These are phyloP conservation scores for Lepidocolaptes lacrymiger DNA, from an alignment of 2,797 vertebrate species.

Conservation along the genomic window DNA sequence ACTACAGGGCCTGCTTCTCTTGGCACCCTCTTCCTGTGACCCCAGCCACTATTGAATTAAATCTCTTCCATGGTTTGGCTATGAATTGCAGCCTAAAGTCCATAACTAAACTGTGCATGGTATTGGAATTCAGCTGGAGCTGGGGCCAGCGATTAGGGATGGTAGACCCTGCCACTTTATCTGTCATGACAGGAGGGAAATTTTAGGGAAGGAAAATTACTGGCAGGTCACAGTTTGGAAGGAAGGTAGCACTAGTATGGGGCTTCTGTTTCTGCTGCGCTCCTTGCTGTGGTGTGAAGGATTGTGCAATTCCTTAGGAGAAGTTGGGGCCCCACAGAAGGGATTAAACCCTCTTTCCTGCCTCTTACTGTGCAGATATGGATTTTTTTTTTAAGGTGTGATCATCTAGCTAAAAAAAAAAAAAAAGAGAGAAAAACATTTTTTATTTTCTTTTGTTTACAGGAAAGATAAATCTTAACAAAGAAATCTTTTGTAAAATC, in stretches of 20 bases:
- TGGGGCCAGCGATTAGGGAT: slow-evolving; percentile 56
- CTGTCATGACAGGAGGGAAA: slow-evolving; percentile 61
- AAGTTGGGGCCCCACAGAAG: not conserved
- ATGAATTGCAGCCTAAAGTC: slow-evolving; percentile 57
- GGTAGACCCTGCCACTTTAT: slow-evolving; percentile 66
- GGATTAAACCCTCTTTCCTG: not conserved
- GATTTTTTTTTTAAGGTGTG: not conserved
- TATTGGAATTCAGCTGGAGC: slow-evolving; percentile 55
- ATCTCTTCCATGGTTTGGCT: slow-evolving; percentile 38
- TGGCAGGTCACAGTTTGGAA: slow-evolving; percentile 53
- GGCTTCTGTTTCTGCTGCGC: not conserved
- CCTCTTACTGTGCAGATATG: not conserved
- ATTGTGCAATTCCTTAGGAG: not conserved
- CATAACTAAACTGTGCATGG: slow-evolving; percentile 68
- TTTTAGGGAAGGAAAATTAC: slow-evolving; percentile 50
- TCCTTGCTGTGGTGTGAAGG: not conserved
- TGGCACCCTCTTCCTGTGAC: slow-evolving; percentile 44
- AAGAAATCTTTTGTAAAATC: not conserved
- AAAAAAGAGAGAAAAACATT: not conserved
- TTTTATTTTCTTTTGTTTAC: not conserved
- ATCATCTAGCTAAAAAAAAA: not conserved
- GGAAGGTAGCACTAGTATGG: not conserved
- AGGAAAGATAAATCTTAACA: not conserved
- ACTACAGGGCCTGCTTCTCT: slow-evolving; percentile 55
- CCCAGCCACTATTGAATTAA: slow-evolving; percentile 35